phyloP scores from a whole-genome alignment of 2,797 vertebrate genomes.

The Pantherophis vulpinus region DNA sequence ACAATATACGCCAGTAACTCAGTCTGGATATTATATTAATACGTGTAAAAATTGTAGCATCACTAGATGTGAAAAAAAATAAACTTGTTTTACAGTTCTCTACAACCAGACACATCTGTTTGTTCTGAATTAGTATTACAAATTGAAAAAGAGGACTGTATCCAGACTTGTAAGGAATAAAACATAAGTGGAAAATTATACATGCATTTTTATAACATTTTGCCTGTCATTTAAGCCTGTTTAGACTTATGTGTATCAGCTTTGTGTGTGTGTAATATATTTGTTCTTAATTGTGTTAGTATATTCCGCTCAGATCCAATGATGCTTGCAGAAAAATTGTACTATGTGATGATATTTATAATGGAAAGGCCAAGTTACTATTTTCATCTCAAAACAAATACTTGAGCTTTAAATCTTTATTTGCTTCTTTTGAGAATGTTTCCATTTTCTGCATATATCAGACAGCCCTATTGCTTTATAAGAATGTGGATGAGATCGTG shows the following conservation, averaged over 20 bases:
- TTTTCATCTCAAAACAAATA: neutral
- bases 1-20: neutral
- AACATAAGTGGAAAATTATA: neutral
- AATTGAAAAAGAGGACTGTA: neutral
- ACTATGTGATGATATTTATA: neutral
- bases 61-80: neutral
- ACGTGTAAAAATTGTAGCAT: neutral
- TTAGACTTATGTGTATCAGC: neutral
- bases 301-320: neutral
- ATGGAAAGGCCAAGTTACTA: neutral
- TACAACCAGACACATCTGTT: neutral
- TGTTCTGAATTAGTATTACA: neutral
- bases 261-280: neutral
- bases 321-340: neutral
- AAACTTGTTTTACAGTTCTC: neutral
- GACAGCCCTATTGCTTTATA: neutral
- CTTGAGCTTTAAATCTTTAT: neutral
- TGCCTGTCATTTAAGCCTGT: neutral
- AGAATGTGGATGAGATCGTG: no score
- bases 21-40: neutral
- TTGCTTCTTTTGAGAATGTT: neutral
- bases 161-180: neutral
- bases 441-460: neutral
- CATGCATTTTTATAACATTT: neutral
- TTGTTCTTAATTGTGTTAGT: neutral